phyloP scores from a whole-genome alignment of 2,888 invertebrate species.

The Smittia aterrima region DNA sequence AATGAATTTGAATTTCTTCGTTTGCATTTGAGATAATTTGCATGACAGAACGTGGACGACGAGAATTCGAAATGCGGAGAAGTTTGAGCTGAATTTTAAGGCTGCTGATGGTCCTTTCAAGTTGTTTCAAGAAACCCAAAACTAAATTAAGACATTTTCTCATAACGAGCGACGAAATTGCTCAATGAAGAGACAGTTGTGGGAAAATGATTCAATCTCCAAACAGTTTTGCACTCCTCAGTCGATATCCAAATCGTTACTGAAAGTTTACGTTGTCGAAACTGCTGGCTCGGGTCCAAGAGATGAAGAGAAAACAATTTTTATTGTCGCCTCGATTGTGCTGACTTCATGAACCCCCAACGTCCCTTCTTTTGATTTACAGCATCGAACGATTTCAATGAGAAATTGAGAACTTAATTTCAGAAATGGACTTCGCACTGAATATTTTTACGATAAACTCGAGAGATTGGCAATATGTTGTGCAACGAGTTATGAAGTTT shows the following conservation, averaged over 20 bases:
- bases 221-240: neutral
- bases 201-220: neutral
- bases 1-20: slow-evolving; percentile 31
- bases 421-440: slow-evolving; percentile 11
- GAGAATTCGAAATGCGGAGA: neutral
- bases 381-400: neutral
- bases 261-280: neutral
- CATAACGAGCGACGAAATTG: neutral
- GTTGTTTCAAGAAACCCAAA: neutral
- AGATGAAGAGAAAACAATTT: neutral
- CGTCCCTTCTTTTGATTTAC: slow-evolving; percentile 7
- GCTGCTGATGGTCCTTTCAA: neutral
- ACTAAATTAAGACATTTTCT: neutral
- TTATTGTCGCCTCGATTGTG: slow-evolving; percentile 24
- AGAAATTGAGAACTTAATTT: slow-evolving; percentile 6
- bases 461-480: slow-evolving; percentile 1
- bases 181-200: neutral
- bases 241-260: neutral
- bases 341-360: neutral
- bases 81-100: neutral
- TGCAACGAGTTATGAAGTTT: slow-evolving; percentile 6
- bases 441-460: neutral
- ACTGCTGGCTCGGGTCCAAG: slow-evolving; percentile 5
- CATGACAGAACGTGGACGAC: slow-evolving; percentile 7
- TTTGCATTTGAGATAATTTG: slow-evolving; percentile 29